Percentiles rank a stretch among this genome's conserved stretches.
These are phyloP conservation scores for Nomada fucata DNA, from an alignment of 2,888 invertebrate species.

Conservation along the genomic window DNA sequence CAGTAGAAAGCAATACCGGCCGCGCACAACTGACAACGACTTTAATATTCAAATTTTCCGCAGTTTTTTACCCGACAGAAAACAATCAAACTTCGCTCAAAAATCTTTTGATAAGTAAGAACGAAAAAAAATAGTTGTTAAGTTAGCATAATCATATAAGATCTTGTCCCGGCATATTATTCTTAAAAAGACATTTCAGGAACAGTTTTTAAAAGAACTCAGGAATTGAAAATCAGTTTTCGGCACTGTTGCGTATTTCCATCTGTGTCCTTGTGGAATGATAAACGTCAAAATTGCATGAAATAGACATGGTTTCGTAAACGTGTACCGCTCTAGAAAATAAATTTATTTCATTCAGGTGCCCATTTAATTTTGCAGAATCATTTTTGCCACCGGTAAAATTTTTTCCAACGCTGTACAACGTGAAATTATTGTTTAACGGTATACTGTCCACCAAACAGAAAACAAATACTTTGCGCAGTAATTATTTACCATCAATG, in stretches of 20 bases:
- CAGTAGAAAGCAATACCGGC: slow-evolving; percentile 78
- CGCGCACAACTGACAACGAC: slow-evolving; percentile 81
- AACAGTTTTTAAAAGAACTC: slow-evolving; percentile 51
- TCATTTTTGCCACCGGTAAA: slow-evolving; percentile 50
- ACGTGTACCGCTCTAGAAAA: slow-evolving; percentile 64
- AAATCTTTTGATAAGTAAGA: slow-evolving; percentile 76
- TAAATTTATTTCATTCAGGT: slow-evolving; percentile 55
- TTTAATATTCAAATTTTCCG: slow-evolving; percentile 74
- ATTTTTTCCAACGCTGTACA: slow-evolving; percentile 33
- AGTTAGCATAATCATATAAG: slow-evolving; percentile 72
- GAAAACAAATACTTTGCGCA: slow-evolving; percentile 68
- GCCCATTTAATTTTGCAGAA: slow-evolving; percentile 25
- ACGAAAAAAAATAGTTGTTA: slow-evolving; percentile 70
- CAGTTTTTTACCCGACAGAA: slow-evolving; percentile 76
- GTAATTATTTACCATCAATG: slow-evolving; percentile 73
- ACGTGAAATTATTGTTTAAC: slow-evolving; percentile 58
- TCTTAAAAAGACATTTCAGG: slow-evolving; percentile 47
- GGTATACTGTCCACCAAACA: slow-evolving; percentile 67
- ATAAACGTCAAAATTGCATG: slow-evolving; percentile 49
- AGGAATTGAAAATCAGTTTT: slow-evolving; percentile 72
- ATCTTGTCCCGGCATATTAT: slow-evolving; percentile 55
- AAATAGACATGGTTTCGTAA: slow-evolving; percentile 58
- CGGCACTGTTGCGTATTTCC: slow-evolving; percentile 44
- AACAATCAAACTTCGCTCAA: slow-evolving; percentile 82
- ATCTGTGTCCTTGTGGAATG: slow-evolving; percentile 53